These are phyloP conservation scores for Oscheius onirici DNA, from an alignment of 2,888 invertebrate species.

Conservation along the genomic window DNA sequence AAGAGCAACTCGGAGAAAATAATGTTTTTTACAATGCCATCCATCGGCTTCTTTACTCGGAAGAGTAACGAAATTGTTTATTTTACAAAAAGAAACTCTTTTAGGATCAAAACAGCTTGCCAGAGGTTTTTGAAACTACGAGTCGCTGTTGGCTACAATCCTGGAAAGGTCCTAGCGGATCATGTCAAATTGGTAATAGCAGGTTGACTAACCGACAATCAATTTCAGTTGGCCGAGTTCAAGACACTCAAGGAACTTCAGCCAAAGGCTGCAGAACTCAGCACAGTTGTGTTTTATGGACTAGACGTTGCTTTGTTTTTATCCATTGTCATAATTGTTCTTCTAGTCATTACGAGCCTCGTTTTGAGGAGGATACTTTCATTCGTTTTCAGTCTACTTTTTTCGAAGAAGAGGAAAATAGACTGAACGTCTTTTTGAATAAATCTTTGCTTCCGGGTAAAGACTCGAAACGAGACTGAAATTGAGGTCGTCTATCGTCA, in stretches of 20 bases:
- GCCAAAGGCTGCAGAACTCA: slow-evolving; percentile 13
- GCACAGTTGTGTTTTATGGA: slow-evolving; percentile 4
- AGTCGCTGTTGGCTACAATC: neutral
- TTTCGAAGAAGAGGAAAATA: slow-evolving; percentile 1
- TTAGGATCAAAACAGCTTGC: slow-evolving; percentile 13
- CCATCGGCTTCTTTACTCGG: neutral
- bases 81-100: neutral
- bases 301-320: neutral
- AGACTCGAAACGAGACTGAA: neutral
- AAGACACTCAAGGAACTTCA: slow-evolving; percentile 19
- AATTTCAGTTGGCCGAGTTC: slow-evolving; percentile 25
- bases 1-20: neutral
- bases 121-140: neutral
- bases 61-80: slow-evolving; percentile 7
- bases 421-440: neutral
- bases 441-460: neutral
- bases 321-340: neutral
- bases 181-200: slow-evolving; percentile 18
- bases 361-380: neutral
- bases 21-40: neutral
- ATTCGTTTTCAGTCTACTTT: neutral
- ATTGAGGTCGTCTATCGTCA: neutral
- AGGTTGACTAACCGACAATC: neutral
- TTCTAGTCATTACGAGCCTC: neutral
- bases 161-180: slow-evolving; percentile 7